Evolutionary conservation across 2,797 vertebrate species (phyloP).

Genomic region (Macropus fuliginosus): DNA sequence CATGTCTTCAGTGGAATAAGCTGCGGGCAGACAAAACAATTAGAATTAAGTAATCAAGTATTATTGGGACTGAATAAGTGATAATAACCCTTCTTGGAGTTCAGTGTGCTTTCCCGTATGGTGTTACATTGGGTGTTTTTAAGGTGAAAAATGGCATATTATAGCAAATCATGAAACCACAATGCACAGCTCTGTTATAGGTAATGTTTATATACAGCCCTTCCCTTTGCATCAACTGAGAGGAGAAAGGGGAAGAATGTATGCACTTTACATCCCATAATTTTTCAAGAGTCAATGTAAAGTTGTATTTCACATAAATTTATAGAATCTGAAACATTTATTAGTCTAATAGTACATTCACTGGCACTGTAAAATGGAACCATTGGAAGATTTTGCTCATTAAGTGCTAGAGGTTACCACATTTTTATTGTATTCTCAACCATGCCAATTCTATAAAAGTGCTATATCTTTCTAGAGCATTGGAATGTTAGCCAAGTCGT

Average conservation of each 20-base stretch:
- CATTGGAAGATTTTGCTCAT: not conserved
- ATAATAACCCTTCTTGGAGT: conserved; percentile 1
- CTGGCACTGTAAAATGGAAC: not conserved
- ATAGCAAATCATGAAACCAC: not conserved
- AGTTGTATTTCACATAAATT: not conserved
- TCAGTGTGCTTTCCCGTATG: not conserved
- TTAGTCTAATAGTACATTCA: not conserved
- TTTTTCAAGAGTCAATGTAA: not conserved
- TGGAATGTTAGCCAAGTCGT: conserved; percentile 7
- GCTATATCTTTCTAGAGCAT: not conserved
- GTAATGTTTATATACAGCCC: not conserved
- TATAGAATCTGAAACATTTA: not conserved
- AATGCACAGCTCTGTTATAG: not conserved
- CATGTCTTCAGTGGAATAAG: not conserved
- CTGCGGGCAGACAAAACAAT: not conserved
- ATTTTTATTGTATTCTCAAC: not conserved
- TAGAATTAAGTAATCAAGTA: not conserved
- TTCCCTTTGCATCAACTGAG: not conserved
- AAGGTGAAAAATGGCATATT: not conserved
- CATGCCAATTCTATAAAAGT: not conserved
- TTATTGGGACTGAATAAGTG: not conserved
- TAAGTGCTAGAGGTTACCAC: not conserved
- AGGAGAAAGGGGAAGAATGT: not conserved
- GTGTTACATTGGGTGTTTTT: not conserved
- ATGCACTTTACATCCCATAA: not conserved